Percentiles rank a stretch among this genome's conserved stretches.
Conservation (phyloP, 2,888 invertebrate species). For the Dicyrtomina minuta region DNA sequence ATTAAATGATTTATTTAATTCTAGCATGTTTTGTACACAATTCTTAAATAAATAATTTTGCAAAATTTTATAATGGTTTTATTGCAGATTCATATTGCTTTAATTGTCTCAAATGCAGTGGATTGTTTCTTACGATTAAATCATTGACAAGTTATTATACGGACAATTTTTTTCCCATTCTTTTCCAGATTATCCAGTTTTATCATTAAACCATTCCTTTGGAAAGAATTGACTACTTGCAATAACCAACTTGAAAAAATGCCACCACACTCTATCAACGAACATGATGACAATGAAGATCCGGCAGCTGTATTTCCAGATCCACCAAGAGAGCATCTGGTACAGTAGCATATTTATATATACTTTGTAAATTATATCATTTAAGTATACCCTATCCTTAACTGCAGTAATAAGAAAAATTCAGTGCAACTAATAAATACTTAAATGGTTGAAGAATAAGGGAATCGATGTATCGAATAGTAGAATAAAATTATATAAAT, state of each 20-base stretch:
- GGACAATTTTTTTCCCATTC: not conserved
- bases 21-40: no score
- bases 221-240: not conserved
- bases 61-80: no score
- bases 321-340: slow-evolving; percentile 45
- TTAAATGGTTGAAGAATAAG: no score
- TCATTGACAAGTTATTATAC: not conserved
- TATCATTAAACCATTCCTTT: no score
- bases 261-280: slow-evolving; percentile 21
- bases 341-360: slow-evolving; percentile 11
- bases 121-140: no score
- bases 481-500: not conserved
- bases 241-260: slow-evolving; percentile 2
- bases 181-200: not conserved
- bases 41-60: no score
- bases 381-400: not conserved
- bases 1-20: no score
- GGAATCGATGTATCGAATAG: no score
- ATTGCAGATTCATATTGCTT: no score
- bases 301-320: slow-evolving; percentile 29
- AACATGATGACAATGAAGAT: slow-evolving; percentile 15
- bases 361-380: not conserved
- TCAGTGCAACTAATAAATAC: no score
- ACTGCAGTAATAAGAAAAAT: no score
- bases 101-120: no score